Conservation (phyloP, 2,888 invertebrate species). For the Sussaba pulchella region DNA sequence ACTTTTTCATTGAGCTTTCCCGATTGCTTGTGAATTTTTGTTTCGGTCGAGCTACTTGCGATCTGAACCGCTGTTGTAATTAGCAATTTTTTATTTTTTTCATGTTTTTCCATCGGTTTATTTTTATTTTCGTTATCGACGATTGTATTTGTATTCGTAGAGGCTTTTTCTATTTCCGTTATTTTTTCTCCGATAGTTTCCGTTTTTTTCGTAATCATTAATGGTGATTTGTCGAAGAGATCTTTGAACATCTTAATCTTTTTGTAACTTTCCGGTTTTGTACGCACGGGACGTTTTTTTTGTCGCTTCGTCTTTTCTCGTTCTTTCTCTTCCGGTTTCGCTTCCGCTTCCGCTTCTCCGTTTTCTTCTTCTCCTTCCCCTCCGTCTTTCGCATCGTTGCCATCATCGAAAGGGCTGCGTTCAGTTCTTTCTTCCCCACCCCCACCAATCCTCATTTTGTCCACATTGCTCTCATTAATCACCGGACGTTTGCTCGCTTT, state of each 20-base stretch:
- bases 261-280: conserved; percentile 11
- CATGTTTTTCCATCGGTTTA: not conserved
- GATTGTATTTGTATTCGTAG: not conserved
- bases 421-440: not conserved
- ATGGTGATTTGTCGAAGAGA: conserved; percentile 34
- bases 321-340: not conserved
- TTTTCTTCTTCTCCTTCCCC: conserved; percentile 6
- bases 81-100: too few relatives aligned
- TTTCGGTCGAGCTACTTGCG: not conserved
- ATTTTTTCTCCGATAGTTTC: not conserved
- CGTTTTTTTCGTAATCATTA: not conserved
- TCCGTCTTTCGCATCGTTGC: not conserved
- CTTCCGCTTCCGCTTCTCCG: not conserved
- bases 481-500: conserved; percentile 14
- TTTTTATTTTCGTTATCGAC: conserved; percentile 6
- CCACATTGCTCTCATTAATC: not conserved
- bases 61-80: not conserved
- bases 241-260: conserved; percentile 34
- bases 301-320: not conserved
- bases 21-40: not conserved
- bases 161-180: not conserved
- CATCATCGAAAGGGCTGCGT: not conserved
- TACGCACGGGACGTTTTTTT: not conserved
- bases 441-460: not conserved
- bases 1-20: not conserved